These are phyloP conservation scores for Brachynemurus nebulosus DNA, from an alignment of 2,888 invertebrate genomes.

Conservation along the genomic window DNA sequence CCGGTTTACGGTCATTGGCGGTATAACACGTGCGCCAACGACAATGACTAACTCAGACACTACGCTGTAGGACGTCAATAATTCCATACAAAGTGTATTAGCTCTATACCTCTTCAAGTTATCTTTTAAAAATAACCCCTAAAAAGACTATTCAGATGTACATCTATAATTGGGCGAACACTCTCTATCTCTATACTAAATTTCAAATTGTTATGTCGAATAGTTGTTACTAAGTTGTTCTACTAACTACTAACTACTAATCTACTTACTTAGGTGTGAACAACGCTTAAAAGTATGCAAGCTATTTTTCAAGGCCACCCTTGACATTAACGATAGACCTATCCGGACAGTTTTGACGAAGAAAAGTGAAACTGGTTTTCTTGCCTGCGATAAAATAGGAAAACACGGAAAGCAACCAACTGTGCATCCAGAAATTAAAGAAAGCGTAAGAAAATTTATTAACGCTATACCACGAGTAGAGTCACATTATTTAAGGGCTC, in stretches of 20 bases:
- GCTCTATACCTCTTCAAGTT: too few relatives aligned
- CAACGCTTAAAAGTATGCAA: conserved; percentile 14
- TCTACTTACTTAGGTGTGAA: conserved; percentile 17
- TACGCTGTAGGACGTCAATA: too few relatives aligned
- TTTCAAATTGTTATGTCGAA: conserved; percentile 10
- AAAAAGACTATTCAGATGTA: too few relatives aligned
- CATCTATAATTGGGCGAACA: too few relatives aligned
- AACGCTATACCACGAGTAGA: conserved; percentile 18
- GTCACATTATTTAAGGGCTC: conserved; percentile 16
- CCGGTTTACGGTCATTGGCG: too few relatives aligned
- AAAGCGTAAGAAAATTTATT: conserved; percentile 16
- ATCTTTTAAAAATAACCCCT: too few relatives aligned
- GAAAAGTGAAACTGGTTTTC: conserved; percentile 10
- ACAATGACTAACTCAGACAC: too few relatives aligned
- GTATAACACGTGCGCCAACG: too few relatives aligned
- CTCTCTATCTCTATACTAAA: too few relatives aligned
- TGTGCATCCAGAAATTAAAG: conserved; percentile 17
- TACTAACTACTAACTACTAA: conserved; percentile 14
- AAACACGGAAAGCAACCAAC: too few relatives aligned
- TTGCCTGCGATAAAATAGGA: conserved; percentile 9
- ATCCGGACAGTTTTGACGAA: conserved; percentile 15
- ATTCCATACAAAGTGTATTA: too few relatives aligned
- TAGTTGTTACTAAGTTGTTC: conserved; percentile 15
- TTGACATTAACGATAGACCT: conserved; percentile 16
- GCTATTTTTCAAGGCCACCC: conserved; percentile 12